Conservation (phyloP, 2,888 invertebrate genomes). For the Andrena trimmerana region DNA sequence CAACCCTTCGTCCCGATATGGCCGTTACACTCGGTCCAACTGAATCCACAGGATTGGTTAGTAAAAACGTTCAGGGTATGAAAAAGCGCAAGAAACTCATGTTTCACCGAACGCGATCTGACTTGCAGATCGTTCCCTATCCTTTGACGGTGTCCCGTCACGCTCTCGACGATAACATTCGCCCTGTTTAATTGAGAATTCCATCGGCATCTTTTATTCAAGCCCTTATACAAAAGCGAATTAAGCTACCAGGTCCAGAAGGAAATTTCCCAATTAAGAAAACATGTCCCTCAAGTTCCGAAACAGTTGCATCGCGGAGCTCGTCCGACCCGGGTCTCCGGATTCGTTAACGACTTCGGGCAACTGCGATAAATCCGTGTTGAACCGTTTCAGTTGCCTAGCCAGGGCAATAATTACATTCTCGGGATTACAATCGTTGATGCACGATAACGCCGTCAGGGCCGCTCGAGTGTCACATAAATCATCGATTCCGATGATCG, state of each 20-base stretch:
- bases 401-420: not conserved
- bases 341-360: conserved; percentile 2
- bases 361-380: not conserved
- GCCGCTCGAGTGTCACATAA: not conserved
- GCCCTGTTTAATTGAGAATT: too few relatives aligned
- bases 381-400: not conserved
- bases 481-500: conserved; percentile 34
- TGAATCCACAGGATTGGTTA: not conserved
- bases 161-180: too few relatives aligned
- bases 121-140: too few relatives aligned
- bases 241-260: too few relatives aligned
- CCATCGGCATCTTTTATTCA: too few relatives aligned
- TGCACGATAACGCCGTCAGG: not conserved
- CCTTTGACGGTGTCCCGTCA: too few relatives aligned
- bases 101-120: too few relatives aligned
- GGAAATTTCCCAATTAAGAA: not conserved
- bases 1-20: not conserved
- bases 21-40: not conserved
- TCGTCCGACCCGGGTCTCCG: not conserved
- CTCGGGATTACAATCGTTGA: not conserved
- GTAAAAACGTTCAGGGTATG: too few relatives aligned
- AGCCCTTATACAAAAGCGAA: too few relatives aligned
- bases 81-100: too few relatives aligned
- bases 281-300: not conserved
- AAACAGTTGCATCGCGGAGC: not conserved